These are phyloP conservation scores for Ectobius pallidus DNA, from an alignment of 2,888 invertebrate species.

Conservation along the genomic window DNA sequence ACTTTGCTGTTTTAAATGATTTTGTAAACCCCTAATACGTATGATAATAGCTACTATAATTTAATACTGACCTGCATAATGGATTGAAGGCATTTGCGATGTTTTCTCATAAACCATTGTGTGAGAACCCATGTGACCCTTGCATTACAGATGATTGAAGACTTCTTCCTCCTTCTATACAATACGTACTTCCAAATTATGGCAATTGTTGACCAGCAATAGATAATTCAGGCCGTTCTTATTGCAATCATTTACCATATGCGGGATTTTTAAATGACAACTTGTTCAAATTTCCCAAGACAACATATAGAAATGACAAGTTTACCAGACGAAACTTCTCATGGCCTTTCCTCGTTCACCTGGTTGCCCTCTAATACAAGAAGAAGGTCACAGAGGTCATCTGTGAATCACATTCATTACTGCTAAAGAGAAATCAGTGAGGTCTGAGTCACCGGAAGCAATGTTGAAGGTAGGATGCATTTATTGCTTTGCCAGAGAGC, in stretches of 20 bases:
- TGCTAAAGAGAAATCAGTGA: background rate
- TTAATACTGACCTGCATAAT: no score
- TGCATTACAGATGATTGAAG: background rate
- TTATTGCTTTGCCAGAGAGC: no score
- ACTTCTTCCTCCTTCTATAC: background rate
- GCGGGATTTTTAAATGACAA: background rate
- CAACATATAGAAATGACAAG: background rate
- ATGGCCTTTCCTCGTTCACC: background rate
- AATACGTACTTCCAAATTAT: background rate
- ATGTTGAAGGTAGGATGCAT: background rate
- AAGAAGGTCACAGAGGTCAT: background rate
- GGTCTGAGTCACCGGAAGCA: conserved; percentile 11
- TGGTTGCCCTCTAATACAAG: background rate
- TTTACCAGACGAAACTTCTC: background rate
- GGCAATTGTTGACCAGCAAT: background rate
- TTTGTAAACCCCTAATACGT: no score
- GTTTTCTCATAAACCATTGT: background rate
- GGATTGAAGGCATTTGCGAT: no score
- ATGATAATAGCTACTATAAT: no score
- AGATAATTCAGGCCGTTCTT: background rate
- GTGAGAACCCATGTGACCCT: background rate
- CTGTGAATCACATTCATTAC: conserved; percentile 17
- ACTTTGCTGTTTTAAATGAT: no score
- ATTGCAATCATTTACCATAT: background rate
- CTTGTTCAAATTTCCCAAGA: conserved; percentile 4